These are phyloP conservation scores for Bergia sp. DNA, from an alignment of 92 coral and sea anemone species.

Conservation along the genomic window DNA sequence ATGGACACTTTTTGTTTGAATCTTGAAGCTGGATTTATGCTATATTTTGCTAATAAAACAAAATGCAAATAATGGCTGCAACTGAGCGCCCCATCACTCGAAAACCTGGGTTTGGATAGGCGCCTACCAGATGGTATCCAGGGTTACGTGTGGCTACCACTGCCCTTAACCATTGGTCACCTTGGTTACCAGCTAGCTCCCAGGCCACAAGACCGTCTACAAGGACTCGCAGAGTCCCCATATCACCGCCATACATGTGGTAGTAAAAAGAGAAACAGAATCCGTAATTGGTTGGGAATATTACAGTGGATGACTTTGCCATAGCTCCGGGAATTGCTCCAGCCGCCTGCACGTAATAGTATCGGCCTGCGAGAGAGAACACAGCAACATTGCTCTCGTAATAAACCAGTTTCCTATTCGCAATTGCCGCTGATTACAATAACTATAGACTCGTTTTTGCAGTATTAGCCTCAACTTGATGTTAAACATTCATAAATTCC, in stretches of 20 bases:
- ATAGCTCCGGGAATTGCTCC: slow-evolving; percentile 5
- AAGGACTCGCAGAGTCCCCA: slow-evolving; percentile 19
- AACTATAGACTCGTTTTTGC: too few relatives aligned
- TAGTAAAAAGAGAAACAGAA: slow-evolving; percentile 32
- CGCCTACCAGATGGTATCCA: slow-evolving; percentile 12
- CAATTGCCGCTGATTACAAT: too few relatives aligned
- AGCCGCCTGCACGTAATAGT: slow-evolving; percentile 4
- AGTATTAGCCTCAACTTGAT: too few relatives aligned
- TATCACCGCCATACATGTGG: slow-evolving; percentile 22
- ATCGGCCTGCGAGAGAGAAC: background rate
- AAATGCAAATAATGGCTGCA: too few relatives aligned
- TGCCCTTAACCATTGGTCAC: slow-evolving; percentile 7
- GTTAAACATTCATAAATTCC: too few relatives aligned
- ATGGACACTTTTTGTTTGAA: too few relatives aligned
- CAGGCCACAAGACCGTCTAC: slow-evolving; percentile 3
- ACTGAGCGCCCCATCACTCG: too few relatives aligned
- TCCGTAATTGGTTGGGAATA: slow-evolving; percentile 14
- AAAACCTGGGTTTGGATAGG: background rate
- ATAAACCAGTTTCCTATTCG: too few relatives aligned
- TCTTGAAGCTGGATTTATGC: too few relatives aligned
- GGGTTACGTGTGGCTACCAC: background rate
- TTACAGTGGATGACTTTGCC: background rate
- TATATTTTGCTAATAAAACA: too few relatives aligned
- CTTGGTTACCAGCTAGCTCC: slow-evolving; percentile 25
- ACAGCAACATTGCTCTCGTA: too few relatives aligned